Evolutionary conservation across 2,113 vertebrate genomes (phyloP).

Genomic region (Edolisoma coerulescens): DNA sequence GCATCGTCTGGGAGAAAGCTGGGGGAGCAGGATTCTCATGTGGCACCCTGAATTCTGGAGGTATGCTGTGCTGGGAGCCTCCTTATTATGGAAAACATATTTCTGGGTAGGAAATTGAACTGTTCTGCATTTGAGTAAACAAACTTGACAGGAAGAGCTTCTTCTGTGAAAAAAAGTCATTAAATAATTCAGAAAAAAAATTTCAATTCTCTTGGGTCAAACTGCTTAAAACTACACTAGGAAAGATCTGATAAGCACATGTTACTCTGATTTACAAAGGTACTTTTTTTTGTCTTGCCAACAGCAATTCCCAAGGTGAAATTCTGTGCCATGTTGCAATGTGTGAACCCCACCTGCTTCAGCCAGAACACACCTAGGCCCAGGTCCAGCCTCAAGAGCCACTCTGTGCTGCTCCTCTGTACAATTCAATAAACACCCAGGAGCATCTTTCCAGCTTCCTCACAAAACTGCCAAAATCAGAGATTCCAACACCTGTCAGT

Average conservation of each 20-base stretch:
- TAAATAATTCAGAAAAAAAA: neutral
- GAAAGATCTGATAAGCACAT: neutral
- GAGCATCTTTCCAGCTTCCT: neutral
- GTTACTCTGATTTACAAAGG: neutral
- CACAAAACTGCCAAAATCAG: neutral
- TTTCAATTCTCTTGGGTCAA: neutral
- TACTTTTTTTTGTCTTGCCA: neutral
- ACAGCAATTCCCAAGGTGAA: neutral
- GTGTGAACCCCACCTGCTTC: neutral
- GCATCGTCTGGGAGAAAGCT: accelerated
- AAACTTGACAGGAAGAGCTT: too few species aligned
- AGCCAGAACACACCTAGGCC: neutral
- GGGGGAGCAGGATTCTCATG: accelerated
- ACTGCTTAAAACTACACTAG: neutral
- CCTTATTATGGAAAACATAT: neutral
- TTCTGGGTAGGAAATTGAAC: neutral
- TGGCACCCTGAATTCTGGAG: neutral
- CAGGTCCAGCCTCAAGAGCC: neutral
- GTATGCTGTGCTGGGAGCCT: neutral
- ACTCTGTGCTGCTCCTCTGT: neutral
- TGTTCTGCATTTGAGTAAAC: neutral
- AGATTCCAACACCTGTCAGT: neutral
- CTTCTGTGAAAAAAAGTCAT: neutral
- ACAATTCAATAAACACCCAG: neutral
- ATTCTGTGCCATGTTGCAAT: neutral